phyloP scores from a whole-genome alignment of 2,888 invertebrate genomes.

The Heliconius cydno region DNA sequence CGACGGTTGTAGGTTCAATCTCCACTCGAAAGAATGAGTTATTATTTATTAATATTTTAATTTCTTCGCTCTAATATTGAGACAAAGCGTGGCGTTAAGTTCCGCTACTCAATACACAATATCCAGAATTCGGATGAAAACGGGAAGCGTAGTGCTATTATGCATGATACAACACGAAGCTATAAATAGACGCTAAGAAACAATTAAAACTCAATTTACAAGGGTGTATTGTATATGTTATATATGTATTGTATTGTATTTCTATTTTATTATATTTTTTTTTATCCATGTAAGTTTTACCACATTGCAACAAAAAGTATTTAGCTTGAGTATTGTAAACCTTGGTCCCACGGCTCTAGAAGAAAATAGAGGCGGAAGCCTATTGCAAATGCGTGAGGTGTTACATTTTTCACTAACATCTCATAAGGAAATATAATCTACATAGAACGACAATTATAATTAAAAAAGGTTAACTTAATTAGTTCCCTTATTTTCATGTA shows the following conservation, averaged over 20 bases:
- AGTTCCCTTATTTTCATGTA: background rate
- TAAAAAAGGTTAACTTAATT: background rate
- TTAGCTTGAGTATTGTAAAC: conserved; percentile 36
- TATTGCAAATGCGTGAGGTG: conserved; percentile 18
- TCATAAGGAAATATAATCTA: conserved; percentile 16
- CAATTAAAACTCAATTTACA: background rate
- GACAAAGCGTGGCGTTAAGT: too few species aligned
- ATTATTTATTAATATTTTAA: too few species aligned
- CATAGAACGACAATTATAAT: background rate
- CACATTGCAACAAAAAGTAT: conserved; percentile 30
- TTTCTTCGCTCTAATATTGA: too few species aligned
- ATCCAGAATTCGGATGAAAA: too few species aligned
- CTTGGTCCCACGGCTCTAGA: conserved; percentile 43
- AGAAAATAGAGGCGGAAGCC: conserved; percentile 34
- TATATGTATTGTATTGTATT: too few species aligned
- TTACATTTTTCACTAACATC: conserved; percentile 13
- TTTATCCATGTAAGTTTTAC: conserved; percentile 19
- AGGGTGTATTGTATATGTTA: too few species aligned
- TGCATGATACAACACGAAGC: too few species aligned
- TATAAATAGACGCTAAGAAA: background rate
- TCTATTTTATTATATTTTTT: background rate
- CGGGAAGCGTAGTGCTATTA: too few species aligned
- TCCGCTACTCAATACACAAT: too few species aligned
- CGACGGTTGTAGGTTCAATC: too few species aligned
- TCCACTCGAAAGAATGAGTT: too few species aligned